Evolutionary conservation across 2,797 vertebrate species (phyloP).

Genomic region (Gephyroberyx darwinii): DNA sequence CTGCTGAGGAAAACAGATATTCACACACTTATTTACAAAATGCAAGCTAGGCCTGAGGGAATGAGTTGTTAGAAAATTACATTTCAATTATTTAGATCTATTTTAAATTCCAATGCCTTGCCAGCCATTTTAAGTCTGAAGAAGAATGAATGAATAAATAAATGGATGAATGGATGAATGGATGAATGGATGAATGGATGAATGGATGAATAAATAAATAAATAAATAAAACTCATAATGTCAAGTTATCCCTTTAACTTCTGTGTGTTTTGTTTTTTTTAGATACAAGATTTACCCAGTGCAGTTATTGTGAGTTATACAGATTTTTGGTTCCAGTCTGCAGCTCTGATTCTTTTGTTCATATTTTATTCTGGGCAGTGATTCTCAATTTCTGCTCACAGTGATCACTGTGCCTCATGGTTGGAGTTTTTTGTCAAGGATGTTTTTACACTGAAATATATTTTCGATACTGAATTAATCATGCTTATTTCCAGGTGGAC

Average conservation of each 20-base stretch:
- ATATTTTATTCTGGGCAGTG: too few relatives aligned
- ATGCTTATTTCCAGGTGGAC: background rate
- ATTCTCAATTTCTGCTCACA: background rate
- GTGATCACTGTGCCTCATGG: too few relatives aligned
- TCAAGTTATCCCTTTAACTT: too few relatives aligned
- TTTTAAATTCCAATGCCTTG: slow-evolving; percentile 2
- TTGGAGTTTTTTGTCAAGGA: too few relatives aligned
- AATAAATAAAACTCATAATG: too few relatives aligned
- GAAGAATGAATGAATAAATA: too few relatives aligned
- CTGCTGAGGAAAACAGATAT: slow-evolving; percentile 26
- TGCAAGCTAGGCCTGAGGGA: background rate
- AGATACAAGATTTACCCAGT: background rate
- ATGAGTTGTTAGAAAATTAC: slow-evolving; percentile 1
- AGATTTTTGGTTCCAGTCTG: background rate
- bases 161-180: too few relatives aligned
- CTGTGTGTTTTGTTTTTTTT: slow-evolving; percentile 9
- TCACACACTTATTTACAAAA: slow-evolving; percentile 18
- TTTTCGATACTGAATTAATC: background rate
- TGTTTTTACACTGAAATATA: background rate
- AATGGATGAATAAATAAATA: too few relatives aligned
- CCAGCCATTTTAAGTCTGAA: too few relatives aligned
- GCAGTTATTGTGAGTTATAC: background rate
- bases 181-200: too few relatives aligned
- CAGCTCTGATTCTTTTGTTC: too few relatives aligned
- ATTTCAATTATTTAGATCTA: background rate